These are phyloP conservation scores for Procambarus virginalis DNA, from an alignment of 1,140 invertebrate species.

Conservation along the genomic window DNA sequence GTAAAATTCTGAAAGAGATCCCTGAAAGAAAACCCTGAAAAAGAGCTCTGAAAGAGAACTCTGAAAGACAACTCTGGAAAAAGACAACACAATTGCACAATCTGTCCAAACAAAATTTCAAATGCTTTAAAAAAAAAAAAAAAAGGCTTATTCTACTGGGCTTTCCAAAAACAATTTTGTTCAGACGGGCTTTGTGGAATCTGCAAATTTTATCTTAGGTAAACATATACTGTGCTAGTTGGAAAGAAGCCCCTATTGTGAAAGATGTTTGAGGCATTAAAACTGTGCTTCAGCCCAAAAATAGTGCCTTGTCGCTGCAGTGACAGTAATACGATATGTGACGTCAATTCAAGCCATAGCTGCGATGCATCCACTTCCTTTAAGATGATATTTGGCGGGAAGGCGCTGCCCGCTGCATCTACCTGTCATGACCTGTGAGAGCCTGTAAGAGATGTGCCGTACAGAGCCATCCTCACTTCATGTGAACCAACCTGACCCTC, in stretches of 20 bases:
- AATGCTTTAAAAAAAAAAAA: neutral
- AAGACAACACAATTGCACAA: conserved; percentile 58
- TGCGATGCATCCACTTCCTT: conserved; percentile 49
- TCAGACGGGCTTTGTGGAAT: conserved; percentile 6
- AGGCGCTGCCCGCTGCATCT: conserved; percentile 54
- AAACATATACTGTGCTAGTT: neutral
- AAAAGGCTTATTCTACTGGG: conserved; percentile 35
- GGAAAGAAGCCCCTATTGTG: neutral
- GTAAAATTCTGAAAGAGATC: conserved; percentile 58
- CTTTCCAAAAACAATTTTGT: conserved; percentile 27
- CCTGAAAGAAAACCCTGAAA: conserved; percentile 63
- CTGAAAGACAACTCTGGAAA: conserved; percentile 68
- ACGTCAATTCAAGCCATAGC: conserved; percentile 30
- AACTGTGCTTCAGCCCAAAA: neutral
- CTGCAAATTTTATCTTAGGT: neutral
- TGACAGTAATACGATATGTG: conserved; percentile 1
- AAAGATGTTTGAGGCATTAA: neutral
- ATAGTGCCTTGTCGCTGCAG: neutral
- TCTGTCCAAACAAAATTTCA: conserved; percentile 46
- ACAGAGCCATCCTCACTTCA: conserved; percentile 51
- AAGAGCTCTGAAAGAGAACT: conserved; percentile 54
- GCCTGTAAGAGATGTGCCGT: conserved; percentile 51
- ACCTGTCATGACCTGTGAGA: conserved; percentile 51
- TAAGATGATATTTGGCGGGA: conserved; percentile 40
- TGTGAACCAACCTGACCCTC: conserved; percentile 62